Percentiles rank a stretch among this genome's conserved stretches.
These are phyloP conservation scores for Calephelis perditalis DNA, from an alignment of 2,888 invertebrate genomes.

Conservation along the genomic window DNA sequence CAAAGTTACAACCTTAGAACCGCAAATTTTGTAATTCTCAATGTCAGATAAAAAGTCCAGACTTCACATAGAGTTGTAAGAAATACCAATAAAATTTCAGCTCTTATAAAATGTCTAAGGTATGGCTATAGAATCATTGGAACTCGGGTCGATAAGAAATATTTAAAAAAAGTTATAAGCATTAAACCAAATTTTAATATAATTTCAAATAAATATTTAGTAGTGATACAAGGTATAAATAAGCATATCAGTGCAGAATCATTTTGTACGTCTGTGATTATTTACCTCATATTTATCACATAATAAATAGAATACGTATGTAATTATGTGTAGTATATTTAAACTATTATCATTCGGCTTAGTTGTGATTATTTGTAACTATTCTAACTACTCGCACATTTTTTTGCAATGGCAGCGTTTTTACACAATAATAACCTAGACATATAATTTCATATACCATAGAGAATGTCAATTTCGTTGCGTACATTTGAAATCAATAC, in stretches of 20 bases:
- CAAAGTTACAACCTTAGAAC: too few relatives aligned
- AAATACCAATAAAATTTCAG: too few relatives aligned
- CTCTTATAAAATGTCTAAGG: too few relatives aligned
- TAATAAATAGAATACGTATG: constrained; percentile 34
- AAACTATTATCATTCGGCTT: constrained; percentile 21
- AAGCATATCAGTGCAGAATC: constrained; percentile 40
- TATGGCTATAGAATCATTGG: neutral
- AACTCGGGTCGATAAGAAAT: neutral
- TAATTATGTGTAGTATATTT: constrained; percentile 24
- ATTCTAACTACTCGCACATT: constrained; percentile 10
- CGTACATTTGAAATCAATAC: constrained; percentile 4
- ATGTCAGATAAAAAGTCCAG: too few relatives aligned
- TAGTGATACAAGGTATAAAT: constrained; percentile 21
- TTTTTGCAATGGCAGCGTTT: neutral
- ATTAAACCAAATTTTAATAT: constrained; percentile 23
- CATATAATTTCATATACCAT: neutral
- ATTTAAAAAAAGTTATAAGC: constrained; percentile 5
- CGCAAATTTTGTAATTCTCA: too few relatives aligned
- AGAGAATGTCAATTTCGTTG: constrained; percentile 4
- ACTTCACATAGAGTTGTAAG: too few relatives aligned
- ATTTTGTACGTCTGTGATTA: constrained; percentile 48
- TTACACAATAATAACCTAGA: neutral
- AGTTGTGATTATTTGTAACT: constrained; percentile 13
- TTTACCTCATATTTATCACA: constrained; percentile 45
- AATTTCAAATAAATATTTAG: constrained; percentile 27